Base-by-base conservation (phyloP, 35 echinoderm and acorn worm species). In the Heliocidaris erythrogramma region DNA sequence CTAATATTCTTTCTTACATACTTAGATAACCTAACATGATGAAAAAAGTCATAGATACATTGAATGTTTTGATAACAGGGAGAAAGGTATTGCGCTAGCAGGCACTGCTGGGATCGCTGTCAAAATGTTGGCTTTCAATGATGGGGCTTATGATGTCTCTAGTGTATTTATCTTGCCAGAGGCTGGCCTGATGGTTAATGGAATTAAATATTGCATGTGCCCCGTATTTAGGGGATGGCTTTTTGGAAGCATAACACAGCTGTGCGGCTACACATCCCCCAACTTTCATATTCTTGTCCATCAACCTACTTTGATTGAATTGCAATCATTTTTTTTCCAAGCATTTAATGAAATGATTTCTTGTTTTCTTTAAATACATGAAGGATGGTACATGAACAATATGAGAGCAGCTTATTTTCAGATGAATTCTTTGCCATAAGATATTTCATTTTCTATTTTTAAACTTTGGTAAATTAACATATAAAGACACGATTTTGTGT, bases 91-190 rank as follows among this genome's bases (percentile, higher is more conserved):
- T 27, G 18, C 65, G 27, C 65, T 7, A 78, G 18, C 65, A 78
- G 65, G 65, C 21, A 78, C 27, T 78, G 14, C 21, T n/a, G 65
- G 18, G 65, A 18, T 27, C 27, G 65, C 65, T 78, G 65, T 78
- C 65, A 78, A 78, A 78, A 78, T 78, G 65, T 78, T 78, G 65
- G 65, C 65, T 21, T 29, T 78, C 65, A 78, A 78, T 78, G 65
- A 78, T n/a, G 65, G 65, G 65, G 65, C 21, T 78, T 78, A n/a
- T 78, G 65, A 78, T 78, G 65, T 78, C 65, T 78, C 65, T 78
- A 24, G 21, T 78, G 65, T 78, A 78, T 78, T n/a, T 78, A 21
- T 78, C 18, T 24, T 78, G 65, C 65, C 65, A 78, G 65, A 78
- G 65, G 65, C 65, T 8, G 21, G 21, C 65, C 65, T 7, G 65